Evolutionary conservation across 2,113 vertebrate genomes (phyloP).

Genomic region (Alosa alosa): DNA sequence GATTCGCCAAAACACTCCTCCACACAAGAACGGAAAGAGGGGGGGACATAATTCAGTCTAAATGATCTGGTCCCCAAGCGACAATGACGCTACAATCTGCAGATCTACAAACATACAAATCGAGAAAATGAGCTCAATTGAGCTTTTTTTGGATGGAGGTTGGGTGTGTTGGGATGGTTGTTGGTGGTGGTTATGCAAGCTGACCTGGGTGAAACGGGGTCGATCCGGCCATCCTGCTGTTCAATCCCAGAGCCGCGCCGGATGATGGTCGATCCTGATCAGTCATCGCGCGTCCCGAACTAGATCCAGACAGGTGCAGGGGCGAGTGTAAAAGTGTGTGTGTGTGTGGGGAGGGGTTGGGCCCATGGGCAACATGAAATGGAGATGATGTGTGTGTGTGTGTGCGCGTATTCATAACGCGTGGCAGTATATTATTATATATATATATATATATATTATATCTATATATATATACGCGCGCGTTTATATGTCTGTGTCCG

Average conservation of each 20-base stretch:
- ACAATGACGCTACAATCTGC: slow-evolving; percentile 53
- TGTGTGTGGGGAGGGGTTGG: too few relatives aligned
- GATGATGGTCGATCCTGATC: too few relatives aligned
- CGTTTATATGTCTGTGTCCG: too few relatives aligned
- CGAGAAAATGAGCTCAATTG: neutral
- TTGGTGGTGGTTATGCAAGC: slow-evolving; percentile 67
- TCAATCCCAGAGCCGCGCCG: too few relatives aligned
- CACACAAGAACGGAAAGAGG: slow-evolving; percentile 16
- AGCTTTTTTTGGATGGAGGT: slow-evolving; percentile 51
- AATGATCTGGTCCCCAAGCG: slow-evolving; percentile 50
- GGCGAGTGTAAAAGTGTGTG: slow-evolving; percentile 7
- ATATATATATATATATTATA: too few relatives aligned
- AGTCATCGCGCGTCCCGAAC: too few relatives aligned
- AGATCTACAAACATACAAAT: slow-evolving; percentile 26
- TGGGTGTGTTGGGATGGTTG: slow-evolving; percentile 60
- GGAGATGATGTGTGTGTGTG: slow-evolving; percentile 52
- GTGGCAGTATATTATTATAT: too few relatives aligned
- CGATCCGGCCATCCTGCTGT: too few relatives aligned
- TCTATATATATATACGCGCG: too few relatives aligned
- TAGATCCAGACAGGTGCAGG: too few relatives aligned
- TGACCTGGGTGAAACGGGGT: too few relatives aligned
- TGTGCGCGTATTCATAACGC: too few relatives aligned
- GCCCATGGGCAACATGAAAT: neutral
- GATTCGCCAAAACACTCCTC: slow-evolving; percentile 34
- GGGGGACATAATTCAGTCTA: slow-evolving; percentile 52